phyloP scores from a whole-genome alignment of 2,797 vertebrate species.

The Alcedo atthis region DNA sequence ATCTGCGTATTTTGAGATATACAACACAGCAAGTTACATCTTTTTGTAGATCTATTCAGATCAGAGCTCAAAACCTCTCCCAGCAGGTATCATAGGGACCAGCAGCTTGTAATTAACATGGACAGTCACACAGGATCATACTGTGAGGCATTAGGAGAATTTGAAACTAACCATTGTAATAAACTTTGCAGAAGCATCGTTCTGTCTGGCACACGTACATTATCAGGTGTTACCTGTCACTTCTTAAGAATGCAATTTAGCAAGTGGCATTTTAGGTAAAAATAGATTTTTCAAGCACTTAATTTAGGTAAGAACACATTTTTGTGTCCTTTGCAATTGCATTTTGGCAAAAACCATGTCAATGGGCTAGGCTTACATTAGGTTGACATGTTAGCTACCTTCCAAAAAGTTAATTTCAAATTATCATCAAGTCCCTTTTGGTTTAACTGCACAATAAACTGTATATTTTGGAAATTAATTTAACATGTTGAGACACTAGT shows the following conservation, averaged over 20 bases:
- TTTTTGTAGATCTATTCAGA: neutral
- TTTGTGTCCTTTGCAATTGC: neutral
- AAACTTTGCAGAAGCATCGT: neutral
- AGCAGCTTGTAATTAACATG: neutral
- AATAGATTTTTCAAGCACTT: neutral
- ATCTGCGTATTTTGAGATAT: neutral
- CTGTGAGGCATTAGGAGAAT: fast-evolving
- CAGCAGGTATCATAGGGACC: neutral
- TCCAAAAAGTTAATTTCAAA: neutral
- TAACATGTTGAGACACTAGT: neutral
- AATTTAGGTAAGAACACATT: neutral
- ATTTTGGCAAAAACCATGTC: neutral
- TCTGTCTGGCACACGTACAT: neutral
- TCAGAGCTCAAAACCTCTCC: neutral
- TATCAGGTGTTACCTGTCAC: neutral
- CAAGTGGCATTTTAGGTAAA: neutral
- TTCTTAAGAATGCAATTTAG: neutral
- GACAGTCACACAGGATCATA: neutral
- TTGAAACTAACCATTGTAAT: neutral
- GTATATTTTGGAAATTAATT: neutral
- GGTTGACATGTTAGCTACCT: neutral
- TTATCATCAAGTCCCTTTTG: neutral
- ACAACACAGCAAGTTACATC: neutral
- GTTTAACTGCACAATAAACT: neutral
- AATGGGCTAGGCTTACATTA: neutral